Evolutionary conservation across 2,888 invertebrate genomes (phyloP).

Genomic region (Brassicogethes aeneus): DNA sequence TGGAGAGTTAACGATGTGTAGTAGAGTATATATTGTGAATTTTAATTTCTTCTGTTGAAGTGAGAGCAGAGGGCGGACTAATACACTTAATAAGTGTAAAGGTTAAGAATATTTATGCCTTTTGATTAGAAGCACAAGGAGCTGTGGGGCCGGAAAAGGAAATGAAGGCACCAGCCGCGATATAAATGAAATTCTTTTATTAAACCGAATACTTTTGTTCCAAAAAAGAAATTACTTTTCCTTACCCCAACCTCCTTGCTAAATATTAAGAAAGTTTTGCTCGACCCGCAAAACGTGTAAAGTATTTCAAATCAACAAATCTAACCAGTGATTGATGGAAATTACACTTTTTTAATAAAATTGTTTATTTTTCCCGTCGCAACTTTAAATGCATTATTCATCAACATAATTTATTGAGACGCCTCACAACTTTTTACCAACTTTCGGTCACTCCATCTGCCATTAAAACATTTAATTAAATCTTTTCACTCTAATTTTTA

Average conservation of each 20-base stretch:
- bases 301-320: constrained; percentile 1
- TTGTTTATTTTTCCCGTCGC: neutral
- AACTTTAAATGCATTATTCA: neutral
- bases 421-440: too few relatives aligned
- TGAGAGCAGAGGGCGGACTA: too few relatives aligned
- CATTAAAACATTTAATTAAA: too few relatives aligned
- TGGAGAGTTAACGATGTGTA: too few relatives aligned
- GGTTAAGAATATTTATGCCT: neutral
- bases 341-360: neutral
- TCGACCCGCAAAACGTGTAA: neutral
- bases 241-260: neutral
- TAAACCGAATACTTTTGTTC: constrained; percentile 1
- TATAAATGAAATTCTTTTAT: constrained; percentile 6
- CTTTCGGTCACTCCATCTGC: too few relatives aligned
- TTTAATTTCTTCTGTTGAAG: too few relatives aligned
- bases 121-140: neutral
- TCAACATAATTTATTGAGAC: neutral
- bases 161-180: neutral
- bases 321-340: neutral
- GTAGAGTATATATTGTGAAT: too few relatives aligned
- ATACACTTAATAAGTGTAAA: too few relatives aligned
- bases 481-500: too few relatives aligned
- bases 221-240: constrained; percentile 2
- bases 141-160: too few relatives aligned
- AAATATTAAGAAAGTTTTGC: neutral